Percentiles rank a stretch among this genome's conserved stretches.
phyloP scores from a whole-genome alignment of 2,797 vertebrate species.

The Schizothorax lantsangensis region DNA sequence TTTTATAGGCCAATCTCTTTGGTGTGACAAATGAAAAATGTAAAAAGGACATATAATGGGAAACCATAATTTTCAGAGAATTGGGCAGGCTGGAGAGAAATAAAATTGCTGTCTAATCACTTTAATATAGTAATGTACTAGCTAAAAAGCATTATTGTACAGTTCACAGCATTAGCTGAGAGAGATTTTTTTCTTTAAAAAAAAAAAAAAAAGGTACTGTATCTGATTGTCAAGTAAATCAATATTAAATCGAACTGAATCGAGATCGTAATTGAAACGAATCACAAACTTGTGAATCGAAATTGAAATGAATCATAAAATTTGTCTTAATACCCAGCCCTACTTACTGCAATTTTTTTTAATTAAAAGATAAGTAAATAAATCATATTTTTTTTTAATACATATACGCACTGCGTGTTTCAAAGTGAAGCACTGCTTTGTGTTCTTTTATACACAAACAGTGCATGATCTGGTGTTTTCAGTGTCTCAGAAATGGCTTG shows the following conservation, averaged over 20 bases:
- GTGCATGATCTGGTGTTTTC: neutral
- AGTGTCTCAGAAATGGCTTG: neutral
- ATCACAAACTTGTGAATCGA: neutral
- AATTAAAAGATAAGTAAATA: neutral
- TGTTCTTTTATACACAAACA: neutral
- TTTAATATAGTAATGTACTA: neutral
- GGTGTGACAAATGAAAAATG: neutral
- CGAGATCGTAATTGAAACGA: rapidly evolving
- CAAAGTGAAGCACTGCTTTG: neutral
- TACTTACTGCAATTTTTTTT: neutral
- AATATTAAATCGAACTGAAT: no score
- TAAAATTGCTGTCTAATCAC: neutral
- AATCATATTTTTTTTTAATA: neutral
- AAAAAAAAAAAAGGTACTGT: neutral
- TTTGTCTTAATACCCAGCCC: neutral
- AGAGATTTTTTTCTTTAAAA: neutral
- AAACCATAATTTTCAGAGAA: neutral
- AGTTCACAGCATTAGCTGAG: neutral
- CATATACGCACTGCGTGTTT: neutral
- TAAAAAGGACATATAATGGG: neutral
- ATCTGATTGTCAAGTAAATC: neutral
- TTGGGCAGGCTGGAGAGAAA: neutral
- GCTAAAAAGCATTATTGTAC: neutral
- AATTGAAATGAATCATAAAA: neutral
- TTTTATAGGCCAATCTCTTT: neutral